These are phyloP conservation scores for Odontamblyopus lacepedii DNA, from an alignment of 2,797 vertebrate genomes.

Conservation along the genomic window DNA sequence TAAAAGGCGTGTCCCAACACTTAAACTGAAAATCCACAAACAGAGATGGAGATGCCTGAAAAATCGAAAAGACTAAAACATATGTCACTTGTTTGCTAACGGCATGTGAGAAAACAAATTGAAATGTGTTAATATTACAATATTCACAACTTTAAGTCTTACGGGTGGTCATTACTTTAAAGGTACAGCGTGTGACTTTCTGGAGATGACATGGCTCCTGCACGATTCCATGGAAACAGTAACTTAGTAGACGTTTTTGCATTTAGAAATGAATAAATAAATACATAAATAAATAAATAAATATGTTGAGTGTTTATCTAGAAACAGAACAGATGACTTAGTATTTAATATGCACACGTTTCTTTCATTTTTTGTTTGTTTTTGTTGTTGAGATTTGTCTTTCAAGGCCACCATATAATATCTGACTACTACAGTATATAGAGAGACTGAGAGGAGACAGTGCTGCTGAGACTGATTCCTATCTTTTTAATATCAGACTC, in stretches of 20 bases:
- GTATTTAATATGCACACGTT: neutral
- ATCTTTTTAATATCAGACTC: slow-evolving; percentile 66
- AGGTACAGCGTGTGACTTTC: no score
- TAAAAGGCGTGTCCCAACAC: neutral
- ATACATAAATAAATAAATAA: neutral
- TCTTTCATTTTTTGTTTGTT: neutral
- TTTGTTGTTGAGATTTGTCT: neutral
- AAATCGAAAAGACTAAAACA: no score
- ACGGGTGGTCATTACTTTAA: no score
- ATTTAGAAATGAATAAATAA: neutral
- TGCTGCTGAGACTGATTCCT: slow-evolving; percentile 49
- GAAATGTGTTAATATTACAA: neutral
- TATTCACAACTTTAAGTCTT: neutral
- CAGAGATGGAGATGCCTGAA: no score
- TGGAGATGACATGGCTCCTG: no score
- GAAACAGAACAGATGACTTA: neutral
- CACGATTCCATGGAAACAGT: no score
- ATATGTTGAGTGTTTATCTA: neutral
- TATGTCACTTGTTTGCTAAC: no score
- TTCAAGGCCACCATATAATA: neutral
- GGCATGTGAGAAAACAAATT: neutral
- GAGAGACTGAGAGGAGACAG: slow-evolving; percentile 50
- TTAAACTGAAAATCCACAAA: neutral
- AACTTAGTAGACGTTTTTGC: neutral
- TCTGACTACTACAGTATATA: slow-evolving; percentile 15